Evolutionary conservation across 2,888 invertebrate species (phyloP).

Genomic region (Trissolcus brochymenae): DNA sequence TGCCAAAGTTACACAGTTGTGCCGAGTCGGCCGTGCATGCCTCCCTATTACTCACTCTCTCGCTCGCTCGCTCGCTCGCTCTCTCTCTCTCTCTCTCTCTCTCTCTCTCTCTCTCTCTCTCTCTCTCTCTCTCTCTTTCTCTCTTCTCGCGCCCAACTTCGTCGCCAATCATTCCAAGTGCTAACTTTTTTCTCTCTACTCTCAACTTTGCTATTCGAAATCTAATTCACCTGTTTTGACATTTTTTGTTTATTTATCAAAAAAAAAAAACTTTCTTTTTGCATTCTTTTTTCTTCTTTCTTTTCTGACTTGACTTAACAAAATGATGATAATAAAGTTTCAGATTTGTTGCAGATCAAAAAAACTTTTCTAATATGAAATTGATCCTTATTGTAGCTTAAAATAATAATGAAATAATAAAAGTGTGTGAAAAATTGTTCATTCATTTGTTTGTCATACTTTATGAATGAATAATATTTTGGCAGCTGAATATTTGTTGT

Average conservation of each 20-base stretch:
- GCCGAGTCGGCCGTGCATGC: constrained; percentile 55
- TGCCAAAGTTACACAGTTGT: constrained; percentile 56
- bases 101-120: too few relatives aligned
- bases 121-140: constrained; percentile 24
- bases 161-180: constrained; percentile 39
- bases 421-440: neutral
- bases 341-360: constrained; percentile 2
- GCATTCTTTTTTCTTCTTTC: neutral
- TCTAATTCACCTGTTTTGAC: too few relatives aligned
- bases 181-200: constrained; percentile 18
- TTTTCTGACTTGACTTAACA: neutral
- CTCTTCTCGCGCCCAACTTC: constrained; percentile 29
- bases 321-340: constrained; percentile 1
- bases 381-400: too few relatives aligned
- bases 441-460: neutral
- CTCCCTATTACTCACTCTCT: constrained; percentile 9
- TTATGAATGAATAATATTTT: neutral
- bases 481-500: too few relatives aligned
- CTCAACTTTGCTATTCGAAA: constrained; percentile 17
- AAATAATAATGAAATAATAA: too few relatives aligned
- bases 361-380: constrained; percentile 1
- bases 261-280: constrained; percentile 1
- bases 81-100: constrained; percentile 22
- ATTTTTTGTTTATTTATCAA: constrained; percentile 4
- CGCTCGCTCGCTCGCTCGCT: constrained; percentile 11